Evolutionary conservation across 37 sponge, comb jelly and placozoan genomes (phyloP).

Genomic region (Crambe crambe): DNA sequence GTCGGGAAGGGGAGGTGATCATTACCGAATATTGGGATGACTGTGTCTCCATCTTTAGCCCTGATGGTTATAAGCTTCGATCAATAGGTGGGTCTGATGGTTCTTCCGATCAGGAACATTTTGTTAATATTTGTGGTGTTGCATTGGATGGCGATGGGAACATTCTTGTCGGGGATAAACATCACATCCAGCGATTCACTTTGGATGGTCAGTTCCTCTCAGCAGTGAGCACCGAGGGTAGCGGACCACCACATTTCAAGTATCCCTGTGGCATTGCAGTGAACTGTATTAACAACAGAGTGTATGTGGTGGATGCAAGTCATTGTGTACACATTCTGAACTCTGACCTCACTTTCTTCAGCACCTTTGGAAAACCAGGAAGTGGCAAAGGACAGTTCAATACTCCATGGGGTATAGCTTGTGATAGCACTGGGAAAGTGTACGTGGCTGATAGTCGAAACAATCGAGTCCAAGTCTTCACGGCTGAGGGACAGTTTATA

Average conservation of each 20-base stretch:
- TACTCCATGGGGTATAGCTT: constrained; percentile 40
- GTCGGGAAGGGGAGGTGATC: constrained; percentile 6
- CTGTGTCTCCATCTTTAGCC: constrained; percentile 25
- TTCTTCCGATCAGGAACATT: neutral
- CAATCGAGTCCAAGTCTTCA: constrained; percentile 57
- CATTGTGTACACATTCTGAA: constrained; percentile 48
- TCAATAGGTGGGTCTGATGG: constrained; percentile 4
- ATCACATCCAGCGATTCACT: constrained; percentile 54
- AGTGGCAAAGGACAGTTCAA: constrained; percentile 17
- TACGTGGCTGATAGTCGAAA: constrained; percentile 49
- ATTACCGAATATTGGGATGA: neutral
- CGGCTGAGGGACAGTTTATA: neutral
- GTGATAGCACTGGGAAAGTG: constrained; percentile 39
- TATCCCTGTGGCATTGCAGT: constrained; percentile 50
- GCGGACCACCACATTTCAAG: neutral
- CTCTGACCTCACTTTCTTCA: constrained; percentile 42
- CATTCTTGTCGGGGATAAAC: constrained; percentile 27
- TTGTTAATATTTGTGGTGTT: neutral
- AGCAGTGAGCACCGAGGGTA: neutral
- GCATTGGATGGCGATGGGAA: constrained; percentile 38
- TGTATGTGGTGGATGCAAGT: constrained; percentile 41
- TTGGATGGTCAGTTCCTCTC: constrained; percentile 43
- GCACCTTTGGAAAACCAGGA: no score
- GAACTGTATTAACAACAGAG: neutral
- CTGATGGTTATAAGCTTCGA: constrained; percentile 2